Conservation (phyloP, 2,113 vertebrate genomes). For the Erythrolamprus reginae region DNA sequence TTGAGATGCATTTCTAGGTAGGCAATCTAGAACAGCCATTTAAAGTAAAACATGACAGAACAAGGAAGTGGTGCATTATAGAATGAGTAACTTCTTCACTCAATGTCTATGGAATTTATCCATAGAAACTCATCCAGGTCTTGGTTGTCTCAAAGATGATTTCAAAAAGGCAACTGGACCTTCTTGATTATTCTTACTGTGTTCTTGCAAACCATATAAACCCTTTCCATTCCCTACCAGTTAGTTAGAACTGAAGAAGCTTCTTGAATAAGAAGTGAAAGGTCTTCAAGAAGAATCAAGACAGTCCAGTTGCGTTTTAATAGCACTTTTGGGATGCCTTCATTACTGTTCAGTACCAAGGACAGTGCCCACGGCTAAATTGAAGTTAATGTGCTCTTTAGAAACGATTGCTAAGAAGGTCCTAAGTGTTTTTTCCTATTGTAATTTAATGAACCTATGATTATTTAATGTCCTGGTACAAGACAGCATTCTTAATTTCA, state of each 20-base stretch:
- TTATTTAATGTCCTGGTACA: not conserved
- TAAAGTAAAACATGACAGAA: not conserved
- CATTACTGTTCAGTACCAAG: not conserved
- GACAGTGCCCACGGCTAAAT: not conserved
- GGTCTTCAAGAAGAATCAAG: not conserved
- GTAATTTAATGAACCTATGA: not conserved
- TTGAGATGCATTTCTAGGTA: not conserved
- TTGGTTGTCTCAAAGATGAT: not conserved
- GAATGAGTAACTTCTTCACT: not conserved
- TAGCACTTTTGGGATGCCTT: not conserved
- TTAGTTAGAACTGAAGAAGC: not conserved
- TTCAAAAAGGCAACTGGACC: not conserved
- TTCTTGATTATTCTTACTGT: not conserved
- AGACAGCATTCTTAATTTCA: not conserved
- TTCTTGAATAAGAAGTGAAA: not conserved
- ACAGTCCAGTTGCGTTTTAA: not conserved
- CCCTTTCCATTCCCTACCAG: not conserved
- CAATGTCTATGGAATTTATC: not conserved
- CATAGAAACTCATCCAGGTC: not conserved
- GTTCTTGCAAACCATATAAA: not conserved
- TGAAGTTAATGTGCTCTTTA: not conserved
- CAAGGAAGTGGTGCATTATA: not conserved
- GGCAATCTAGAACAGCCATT: not conserved
- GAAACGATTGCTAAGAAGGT: not conserved
- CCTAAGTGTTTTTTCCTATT: not conserved